Evolutionary conservation across 2,113 vertebrate species (phyloP), one percentile per base, ranked within the genome.

Genomic region (Corythornis madagascariensis): DNA sequence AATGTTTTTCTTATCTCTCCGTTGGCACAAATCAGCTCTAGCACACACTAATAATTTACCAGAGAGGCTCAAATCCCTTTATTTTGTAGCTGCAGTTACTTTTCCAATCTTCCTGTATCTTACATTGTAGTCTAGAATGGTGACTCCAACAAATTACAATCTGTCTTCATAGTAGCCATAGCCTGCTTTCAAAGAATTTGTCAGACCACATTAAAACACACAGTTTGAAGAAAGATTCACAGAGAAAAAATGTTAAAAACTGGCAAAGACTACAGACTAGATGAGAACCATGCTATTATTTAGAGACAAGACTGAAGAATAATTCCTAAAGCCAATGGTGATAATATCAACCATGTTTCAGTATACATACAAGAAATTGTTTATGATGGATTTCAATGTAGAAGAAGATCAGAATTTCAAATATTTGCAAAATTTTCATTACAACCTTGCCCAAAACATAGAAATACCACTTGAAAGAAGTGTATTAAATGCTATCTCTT

Each of bases 311-410:
- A 86, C 7, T 33, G 17, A 89, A 64, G 33, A 91, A 31, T 31
- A 72, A 65, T 0, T 15, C 13, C 22, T 66, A 25, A 86, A 70
- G 35, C 20, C 38, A 69, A 13, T 26, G 17, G n/a, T n/a, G n/a
- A 64, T 22, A 4, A 5, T 35, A 25, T 22, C 7, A 31, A 25
- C 38, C 56, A 57, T 53, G 14, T 45, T 55, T 84, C 59, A 82
- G 4, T 79, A 52, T 2, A 18, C 0, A 0, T 10, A 0, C 78
- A 78, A 73, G 24, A 20, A 47, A 9, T 11, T 81, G 12, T 38
- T 87, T 65, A 25, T 65, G 52, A 21, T 25, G 21, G 33, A 38
- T 78, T 91, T 60, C 11, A 47, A 0, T 60, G 28, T 28, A 71
- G 66, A 72, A 69, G 29, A 82, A 78, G 25, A 66, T 57, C 8